Conservation (phyloP, 2,888 invertebrate genomes). For the Megamerina dolium region DNA sequence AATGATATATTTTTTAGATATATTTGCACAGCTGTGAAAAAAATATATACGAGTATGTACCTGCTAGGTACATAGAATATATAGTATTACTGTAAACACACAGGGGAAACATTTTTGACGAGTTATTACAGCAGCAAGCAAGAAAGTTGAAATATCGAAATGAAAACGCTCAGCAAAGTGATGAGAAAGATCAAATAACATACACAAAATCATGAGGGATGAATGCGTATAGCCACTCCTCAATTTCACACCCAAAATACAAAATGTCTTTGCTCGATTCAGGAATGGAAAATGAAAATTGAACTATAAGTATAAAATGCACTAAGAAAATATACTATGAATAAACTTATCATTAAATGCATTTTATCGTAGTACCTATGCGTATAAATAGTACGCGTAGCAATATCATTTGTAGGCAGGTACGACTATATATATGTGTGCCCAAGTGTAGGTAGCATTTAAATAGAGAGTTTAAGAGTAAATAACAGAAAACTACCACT, state of each 20-base stretch:
- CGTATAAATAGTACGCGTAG: no score
- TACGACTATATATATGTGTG: background rate
- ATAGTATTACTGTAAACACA: no score
- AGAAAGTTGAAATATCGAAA: conserved; percentile 11
- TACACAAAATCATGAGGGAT: background rate
- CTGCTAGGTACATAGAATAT: no score
- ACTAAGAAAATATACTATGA: no score
- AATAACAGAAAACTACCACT: background rate
- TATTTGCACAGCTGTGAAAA: no score
- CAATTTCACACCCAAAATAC: conserved; percentile 5
- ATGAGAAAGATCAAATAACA: conserved; percentile 24
- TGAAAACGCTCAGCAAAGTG: conserved; percentile 31
- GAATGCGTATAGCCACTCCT: background rate
- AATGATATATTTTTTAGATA: no score
- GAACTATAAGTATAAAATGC: no score
- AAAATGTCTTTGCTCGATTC: conserved; percentile 8
- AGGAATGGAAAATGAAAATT: no score
- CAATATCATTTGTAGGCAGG: no score
- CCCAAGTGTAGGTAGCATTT: background rate
- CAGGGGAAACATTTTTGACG: conserved; percentile 25
- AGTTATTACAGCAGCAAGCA: conserved; percentile 31
- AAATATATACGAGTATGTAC: no score
- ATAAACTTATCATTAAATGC: no score
- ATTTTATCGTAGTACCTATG: no score
- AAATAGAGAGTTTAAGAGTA: background rate